These are phyloP conservation scores for Alitta virens DNA, from an alignment of 2,888 invertebrate genomes.

Conservation along the genomic window DNA sequence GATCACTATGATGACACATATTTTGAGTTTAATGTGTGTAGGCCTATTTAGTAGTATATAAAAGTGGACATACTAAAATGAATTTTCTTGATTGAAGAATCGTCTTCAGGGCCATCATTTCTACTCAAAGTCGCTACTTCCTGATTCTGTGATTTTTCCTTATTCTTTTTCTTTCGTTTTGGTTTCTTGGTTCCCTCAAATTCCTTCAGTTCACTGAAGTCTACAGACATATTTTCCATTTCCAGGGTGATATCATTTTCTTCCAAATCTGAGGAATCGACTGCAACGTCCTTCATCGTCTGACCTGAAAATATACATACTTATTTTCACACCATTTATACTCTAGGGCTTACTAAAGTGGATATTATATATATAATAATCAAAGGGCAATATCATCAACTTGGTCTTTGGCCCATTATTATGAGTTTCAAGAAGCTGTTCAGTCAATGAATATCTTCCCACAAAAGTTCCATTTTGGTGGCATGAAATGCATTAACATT, in stretches of 20 bases:
- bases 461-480: too few relatives aligned
- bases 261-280: not conserved
- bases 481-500: too few relatives aligned
- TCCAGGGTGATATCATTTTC: not conserved
- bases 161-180: slow-evolving; percentile 5
- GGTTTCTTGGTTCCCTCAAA: slow-evolving; percentile 10
- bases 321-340: not conserved
- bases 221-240: not conserved
- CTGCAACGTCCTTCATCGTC: not conserved
- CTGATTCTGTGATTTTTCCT: not conserved
- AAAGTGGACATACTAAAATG: not conserved
- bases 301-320: not conserved
- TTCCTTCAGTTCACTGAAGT: not conserved
- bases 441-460: too few relatives aligned
- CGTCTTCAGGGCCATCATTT: too few relatives aligned
- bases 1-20: too few relatives aligned
- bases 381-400: not conserved
- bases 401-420: too few relatives aligned
- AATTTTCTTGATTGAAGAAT: not conserved
- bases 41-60: too few relatives aligned
- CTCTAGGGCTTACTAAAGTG: not conserved
- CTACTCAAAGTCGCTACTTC: not conserved
- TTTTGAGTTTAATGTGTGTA: too few relatives aligned
- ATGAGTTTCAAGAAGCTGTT: too few relatives aligned
- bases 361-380: not conserved